These are phyloP conservation scores for Lepidothrix coronata DNA, from an alignment of 2,113 vertebrate genomes.

Conservation along the genomic window DNA sequence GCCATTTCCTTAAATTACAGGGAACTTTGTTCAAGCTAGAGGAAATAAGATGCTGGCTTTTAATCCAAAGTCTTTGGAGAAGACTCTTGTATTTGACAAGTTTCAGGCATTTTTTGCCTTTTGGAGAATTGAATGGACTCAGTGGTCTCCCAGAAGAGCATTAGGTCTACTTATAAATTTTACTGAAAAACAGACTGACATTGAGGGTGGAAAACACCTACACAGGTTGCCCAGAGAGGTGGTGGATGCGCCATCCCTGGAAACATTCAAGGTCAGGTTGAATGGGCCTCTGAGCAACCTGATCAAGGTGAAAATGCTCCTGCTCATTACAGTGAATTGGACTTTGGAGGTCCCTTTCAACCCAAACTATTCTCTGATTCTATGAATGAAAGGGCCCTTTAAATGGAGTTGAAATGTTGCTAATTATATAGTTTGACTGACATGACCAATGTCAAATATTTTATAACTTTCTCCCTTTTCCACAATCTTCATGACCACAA, in stretches of 20 bases:
- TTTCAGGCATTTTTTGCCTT: not conserved
- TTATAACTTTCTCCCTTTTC: not conserved
- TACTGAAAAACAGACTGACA: not conserved
- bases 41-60: not conserved
- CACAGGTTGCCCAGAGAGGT: not conserved
- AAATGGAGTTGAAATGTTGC: not conserved
- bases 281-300: not conserved
- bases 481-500: not conserved
- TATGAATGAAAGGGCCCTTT: not conserved
- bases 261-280: not conserved
- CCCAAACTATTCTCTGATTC: not conserved
- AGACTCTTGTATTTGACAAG: not conserved
- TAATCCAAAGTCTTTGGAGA: not conserved
- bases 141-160: not conserved
- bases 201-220: not conserved
- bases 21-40: not conserved
- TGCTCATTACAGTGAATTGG: not conserved
- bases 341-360: not conserved
- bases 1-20: not conserved
- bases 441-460: not conserved
- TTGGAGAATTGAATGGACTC: not conserved
- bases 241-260: too few species aligned
- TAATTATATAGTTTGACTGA: not conserved
- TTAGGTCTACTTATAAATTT: not conserved
- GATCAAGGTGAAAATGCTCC: not conserved